A percentile compares a stretch with the other conserved stretches of the same genome.
Evolutionary conservation across 2,113 vertebrate species (phyloP).

Genomic region (Nanorana parkeri): DNA sequence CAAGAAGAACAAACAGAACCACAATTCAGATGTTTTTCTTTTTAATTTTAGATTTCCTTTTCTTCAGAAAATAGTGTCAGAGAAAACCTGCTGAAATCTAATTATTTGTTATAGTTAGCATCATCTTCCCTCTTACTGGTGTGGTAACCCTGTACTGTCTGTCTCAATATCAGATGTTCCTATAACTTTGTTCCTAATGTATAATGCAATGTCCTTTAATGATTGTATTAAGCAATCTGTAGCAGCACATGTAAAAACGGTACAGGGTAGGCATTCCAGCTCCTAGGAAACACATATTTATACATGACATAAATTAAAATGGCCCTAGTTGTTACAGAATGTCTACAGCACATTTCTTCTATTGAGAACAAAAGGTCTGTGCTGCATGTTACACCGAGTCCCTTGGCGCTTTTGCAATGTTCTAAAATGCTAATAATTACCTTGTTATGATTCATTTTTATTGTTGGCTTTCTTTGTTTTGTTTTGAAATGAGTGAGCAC

Average conservation of each 20-base stretch:
- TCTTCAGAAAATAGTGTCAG: background rate
- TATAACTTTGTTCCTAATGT: background rate
- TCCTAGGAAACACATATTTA: constrained; percentile 35
- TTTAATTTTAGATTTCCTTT: no score
- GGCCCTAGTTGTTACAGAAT: constrained; percentile 30
- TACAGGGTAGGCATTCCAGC: constrained; percentile 5
- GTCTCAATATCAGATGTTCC: background rate
- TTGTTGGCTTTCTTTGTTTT: constrained; percentile 29
- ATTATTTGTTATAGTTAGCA: no score
- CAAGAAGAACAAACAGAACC: no score
- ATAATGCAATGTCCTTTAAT: constrained; percentile 2
- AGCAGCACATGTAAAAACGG: background rate
- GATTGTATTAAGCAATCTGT: constrained; percentile 8
- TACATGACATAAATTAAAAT: constrained; percentile 49
- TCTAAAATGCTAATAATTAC: constrained; percentile 43
- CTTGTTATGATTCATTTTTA: constrained; percentile 53
- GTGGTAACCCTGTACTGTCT: background rate
- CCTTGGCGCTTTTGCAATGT: constrained; percentile 40
- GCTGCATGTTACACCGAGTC: constrained; percentile 12
- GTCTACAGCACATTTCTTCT: constrained; percentile 38
- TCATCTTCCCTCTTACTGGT: background rate
- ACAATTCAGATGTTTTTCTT: no score
- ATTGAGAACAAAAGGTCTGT: constrained; percentile 52
- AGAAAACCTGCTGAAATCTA: background rate
- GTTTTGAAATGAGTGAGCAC: constrained; percentile 28